phyloP scores from a whole-genome alignment of 2,797 vertebrate species.

The Anguilla marmorata region DNA sequence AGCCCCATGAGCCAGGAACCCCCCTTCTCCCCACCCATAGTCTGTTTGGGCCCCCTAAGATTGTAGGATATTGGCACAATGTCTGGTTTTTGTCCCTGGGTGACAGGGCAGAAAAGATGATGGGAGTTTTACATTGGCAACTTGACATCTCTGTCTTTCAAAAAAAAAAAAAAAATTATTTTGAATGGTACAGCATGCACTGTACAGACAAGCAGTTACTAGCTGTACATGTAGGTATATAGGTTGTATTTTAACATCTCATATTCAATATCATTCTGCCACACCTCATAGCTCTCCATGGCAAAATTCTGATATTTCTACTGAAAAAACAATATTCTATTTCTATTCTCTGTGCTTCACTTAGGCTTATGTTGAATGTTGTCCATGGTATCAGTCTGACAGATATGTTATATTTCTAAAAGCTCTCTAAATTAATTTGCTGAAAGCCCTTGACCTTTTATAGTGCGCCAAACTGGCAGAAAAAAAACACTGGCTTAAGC shows the following conservation, averaged over 20 bases:
- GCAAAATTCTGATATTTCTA: background rate
- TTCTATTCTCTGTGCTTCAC: background rate
- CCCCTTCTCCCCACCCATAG: conserved; percentile 1
- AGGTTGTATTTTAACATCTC: background rate
- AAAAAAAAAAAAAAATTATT: background rate
- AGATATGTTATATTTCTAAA: conserved; percentile 24
- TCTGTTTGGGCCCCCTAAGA: background rate
- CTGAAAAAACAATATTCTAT: background rate
- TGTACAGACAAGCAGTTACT: background rate
- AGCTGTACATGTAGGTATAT: background rate
- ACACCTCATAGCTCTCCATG: background rate
- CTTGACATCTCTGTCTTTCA: background rate
- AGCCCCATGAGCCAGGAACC: conserved; percentile 25
- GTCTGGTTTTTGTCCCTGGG: background rate
- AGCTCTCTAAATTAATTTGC: conserved; percentile 33
- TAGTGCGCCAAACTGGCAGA: conserved; percentile 4
- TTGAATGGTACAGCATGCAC: background rate
- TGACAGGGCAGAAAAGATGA: background rate
- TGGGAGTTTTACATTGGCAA: background rate
- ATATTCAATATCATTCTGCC: background rate
- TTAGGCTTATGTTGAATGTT: background rate
- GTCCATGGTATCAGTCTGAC: background rate
- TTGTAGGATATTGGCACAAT: conserved; percentile 13
- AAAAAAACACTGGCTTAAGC: conserved; percentile 3
- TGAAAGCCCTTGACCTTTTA: conserved; percentile 27